A percentile compares a stretch with the other conserved stretches of the same genome.
Conservation (phyloP, 2,113 vertebrate genomes). For the Anhinga anhinga region DNA sequence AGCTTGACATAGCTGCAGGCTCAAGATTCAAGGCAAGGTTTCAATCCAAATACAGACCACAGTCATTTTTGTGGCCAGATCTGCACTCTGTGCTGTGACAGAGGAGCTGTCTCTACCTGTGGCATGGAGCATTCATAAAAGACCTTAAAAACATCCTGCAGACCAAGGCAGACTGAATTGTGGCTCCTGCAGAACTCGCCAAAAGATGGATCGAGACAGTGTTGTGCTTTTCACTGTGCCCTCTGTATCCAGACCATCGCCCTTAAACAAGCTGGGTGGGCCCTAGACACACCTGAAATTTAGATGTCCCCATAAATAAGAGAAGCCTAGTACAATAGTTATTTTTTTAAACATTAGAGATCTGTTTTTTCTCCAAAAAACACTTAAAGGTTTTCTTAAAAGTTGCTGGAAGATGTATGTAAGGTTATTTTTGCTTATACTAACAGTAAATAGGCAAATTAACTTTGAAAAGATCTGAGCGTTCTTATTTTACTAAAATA, state of each 20-base stretch:
- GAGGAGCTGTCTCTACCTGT: neutral
- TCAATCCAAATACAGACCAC: neutral
- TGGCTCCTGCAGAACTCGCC: neutral
- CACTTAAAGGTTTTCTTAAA: neutral
- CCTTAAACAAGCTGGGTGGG: neutral
- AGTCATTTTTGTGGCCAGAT: neutral
- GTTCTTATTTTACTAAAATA: slow-evolving; percentile 22
- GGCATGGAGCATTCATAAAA: neutral
- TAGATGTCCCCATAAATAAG: neutral
- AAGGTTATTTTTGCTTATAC: neutral
- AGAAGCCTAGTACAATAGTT: neutral
- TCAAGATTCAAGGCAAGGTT: neutral
- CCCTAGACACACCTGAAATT: neutral
- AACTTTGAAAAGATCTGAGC: neutral
- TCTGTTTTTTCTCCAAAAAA: neutral
- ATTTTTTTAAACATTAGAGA: neutral
- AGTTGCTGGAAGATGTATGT: neutral
- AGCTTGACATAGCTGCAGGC: neutral
- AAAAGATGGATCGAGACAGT: neutral
- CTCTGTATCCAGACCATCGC: neutral
- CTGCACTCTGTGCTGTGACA: neutral
- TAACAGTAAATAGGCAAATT: neutral
- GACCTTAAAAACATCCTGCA: neutral
- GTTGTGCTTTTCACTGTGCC: neutral
- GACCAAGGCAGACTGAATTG: neutral